Evolutionary conservation across 2,113 vertebrate genomes (phyloP).

Genomic region (Zootoca vivipara): DNA sequence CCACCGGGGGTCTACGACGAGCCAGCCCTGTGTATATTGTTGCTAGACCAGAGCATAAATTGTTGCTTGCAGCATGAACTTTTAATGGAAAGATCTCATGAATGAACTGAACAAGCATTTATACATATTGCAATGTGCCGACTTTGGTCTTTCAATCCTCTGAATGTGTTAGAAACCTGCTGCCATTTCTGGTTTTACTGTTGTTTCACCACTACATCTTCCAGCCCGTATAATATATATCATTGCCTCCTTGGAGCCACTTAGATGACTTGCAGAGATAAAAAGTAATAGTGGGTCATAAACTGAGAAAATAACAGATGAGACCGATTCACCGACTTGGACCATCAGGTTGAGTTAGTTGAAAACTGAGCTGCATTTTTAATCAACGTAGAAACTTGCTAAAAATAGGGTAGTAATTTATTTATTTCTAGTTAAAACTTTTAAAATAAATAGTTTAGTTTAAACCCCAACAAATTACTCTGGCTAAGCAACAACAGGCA

Average conservation of each 20-base stretch:
- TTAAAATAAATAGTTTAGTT: not conserved
- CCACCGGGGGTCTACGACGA: too few relatives aligned
- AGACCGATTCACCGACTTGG: slow-evolving; percentile 10
- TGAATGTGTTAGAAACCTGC: not conserved
- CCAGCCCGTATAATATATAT: slow-evolving; percentile 1
- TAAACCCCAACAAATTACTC: not conserved
- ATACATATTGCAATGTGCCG: not conserved
- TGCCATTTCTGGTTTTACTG: slow-evolving; percentile 9
- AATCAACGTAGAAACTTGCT: not conserved
- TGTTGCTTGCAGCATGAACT: not conserved
- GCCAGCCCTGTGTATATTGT: not conserved
- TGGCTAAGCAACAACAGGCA: not conserved
- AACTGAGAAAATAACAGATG: slow-evolving; percentile 32
- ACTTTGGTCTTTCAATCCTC: not conserved
- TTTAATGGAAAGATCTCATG: not conserved
- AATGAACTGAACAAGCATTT: not conserved
- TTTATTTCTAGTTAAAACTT: not conserved
- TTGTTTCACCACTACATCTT: slow-evolving; percentile 7
- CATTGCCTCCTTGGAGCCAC: slow-evolving; percentile 28
- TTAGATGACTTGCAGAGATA: not conserved
- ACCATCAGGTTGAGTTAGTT: slow-evolving; percentile 17
- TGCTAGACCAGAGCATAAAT: not conserved
- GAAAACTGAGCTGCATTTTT: slow-evolving; percentile 6
- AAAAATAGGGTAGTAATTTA: not conserved
- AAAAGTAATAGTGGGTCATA: slow-evolving; percentile 51